These are phyloP conservation scores for Abrostola tripartita DNA, from an alignment of 2,888 invertebrate species.

Conservation along the genomic window DNA sequence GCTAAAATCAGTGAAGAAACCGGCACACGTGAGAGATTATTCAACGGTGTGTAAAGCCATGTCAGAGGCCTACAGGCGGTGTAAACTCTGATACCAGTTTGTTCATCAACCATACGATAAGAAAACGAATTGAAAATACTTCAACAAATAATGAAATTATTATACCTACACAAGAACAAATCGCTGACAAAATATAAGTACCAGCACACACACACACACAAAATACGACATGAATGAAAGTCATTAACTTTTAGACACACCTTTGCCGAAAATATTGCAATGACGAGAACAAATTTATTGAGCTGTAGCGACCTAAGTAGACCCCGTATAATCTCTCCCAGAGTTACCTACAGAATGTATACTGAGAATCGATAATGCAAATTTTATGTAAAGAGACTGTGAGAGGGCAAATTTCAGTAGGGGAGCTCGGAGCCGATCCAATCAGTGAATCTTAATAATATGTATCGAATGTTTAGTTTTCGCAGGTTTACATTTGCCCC, in stretches of 20 bases:
- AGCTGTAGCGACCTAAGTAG: slow-evolving; percentile 62
- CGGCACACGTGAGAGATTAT: no score
- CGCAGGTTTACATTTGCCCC: slow-evolving; percentile 64
- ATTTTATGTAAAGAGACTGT: slow-evolving; percentile 83
- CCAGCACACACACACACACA: slow-evolving; percentile 41
- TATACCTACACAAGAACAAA: background rate
- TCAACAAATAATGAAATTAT: background rate
- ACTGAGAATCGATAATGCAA: slow-evolving; percentile 82
- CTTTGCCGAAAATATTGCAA: slow-evolving; percentile 61
- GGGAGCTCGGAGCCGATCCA: slow-evolving; percentile 65
- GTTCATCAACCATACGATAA: no score
- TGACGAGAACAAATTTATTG: slow-evolving; percentile 64
- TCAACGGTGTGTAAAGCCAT: no score
- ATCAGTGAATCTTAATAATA: slow-evolving; percentile 79
- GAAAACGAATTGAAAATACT: no score
- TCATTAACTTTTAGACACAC: slow-evolving; percentile 48
- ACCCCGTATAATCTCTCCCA: slow-evolving; percentile 66
- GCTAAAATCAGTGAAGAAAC: no score
- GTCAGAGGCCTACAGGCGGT: no score
- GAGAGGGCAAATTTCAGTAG: slow-evolving; percentile 77
- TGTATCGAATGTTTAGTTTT: slow-evolving; percentile 80
- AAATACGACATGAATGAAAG: slow-evolving; percentile 50
- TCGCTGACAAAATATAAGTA: slow-evolving; percentile 15
- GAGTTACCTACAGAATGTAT: slow-evolving; percentile 55
- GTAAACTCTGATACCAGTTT: no score